phyloP scores from a whole-genome alignment of 2,797 vertebrate genomes.

The Hybognathus amarus region DNA sequence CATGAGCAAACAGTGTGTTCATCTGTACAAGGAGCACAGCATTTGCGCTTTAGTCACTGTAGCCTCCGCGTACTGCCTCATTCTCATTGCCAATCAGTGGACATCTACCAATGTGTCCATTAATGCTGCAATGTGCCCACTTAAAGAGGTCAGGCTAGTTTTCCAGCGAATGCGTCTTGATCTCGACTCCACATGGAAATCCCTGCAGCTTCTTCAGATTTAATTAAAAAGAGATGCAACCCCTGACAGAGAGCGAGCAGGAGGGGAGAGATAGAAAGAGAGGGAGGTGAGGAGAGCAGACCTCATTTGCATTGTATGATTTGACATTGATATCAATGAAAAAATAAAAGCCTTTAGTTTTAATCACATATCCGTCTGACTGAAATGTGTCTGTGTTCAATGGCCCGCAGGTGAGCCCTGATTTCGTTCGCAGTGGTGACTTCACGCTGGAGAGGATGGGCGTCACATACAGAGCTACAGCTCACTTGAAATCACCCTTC shows the following conservation, averaged over 20 bases:
- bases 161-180: conserved; percentile 31
- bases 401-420: conserved; percentile 80
- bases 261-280: conserved; percentile 3
- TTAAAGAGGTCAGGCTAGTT: conserved; percentile 41
- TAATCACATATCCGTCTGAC: background rate
- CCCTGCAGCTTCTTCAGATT: conserved; percentile 34
- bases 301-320: conserved; percentile 1
- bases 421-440: conserved; percentile 87
- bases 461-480: conserved; percentile 81
- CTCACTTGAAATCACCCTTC: conserved; percentile 91
- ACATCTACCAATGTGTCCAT: conserved; percentile 18
- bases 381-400: conserved; percentile 5
- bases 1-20: background rate
- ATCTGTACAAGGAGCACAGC: background rate
- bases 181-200: conserved; percentile 27
- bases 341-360: conserved; percentile 4
- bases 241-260: conserved; percentile 12
- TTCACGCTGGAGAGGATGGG: conserved; percentile 94
- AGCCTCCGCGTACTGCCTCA: background rate
- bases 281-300: background rate
- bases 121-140: conserved; percentile 2
- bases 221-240: conserved; percentile 43
- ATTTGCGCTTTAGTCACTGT: background rate
- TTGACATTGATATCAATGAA: conserved; percentile 44
- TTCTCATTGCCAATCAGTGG: background rate